A percentile compares a stretch with the other conserved stretches of the same genome.
These are phyloP conservation scores for Xyrichtys novacula DNA, from an alignment of 2,797 vertebrate genomes.

Conservation along the genomic window DNA sequence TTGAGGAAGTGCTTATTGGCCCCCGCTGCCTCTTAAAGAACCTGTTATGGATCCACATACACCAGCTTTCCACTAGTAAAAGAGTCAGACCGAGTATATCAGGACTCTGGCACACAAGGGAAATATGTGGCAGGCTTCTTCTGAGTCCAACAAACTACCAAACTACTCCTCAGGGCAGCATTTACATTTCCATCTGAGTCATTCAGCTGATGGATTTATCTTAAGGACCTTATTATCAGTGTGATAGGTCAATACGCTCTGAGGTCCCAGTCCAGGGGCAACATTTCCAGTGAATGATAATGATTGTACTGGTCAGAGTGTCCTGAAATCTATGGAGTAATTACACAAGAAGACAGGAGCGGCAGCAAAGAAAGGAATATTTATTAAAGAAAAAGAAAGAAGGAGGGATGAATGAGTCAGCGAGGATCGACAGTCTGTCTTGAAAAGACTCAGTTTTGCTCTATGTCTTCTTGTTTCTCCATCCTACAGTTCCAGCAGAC, in stretches of 20 bases:
- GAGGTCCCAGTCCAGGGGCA: constrained; percentile 7
- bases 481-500: constrained; percentile 93
- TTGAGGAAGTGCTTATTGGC: constrained; percentile 19
- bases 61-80: not conserved
- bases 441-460: not conserved
- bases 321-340: constrained; percentile 15
- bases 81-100: not conserved
- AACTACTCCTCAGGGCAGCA: constrained; percentile 1
- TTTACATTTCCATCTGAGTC: constrained; percentile 15
- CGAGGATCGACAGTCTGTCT: not conserved
- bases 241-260: not conserved
- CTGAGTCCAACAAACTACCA: constrained; percentile 8
- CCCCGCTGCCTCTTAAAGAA: constrained; percentile 9
- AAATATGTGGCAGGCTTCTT: constrained; percentile 20
- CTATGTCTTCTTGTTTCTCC: not conserved
- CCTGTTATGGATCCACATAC: not conserved
- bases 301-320: constrained; percentile 17
- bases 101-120: constrained; percentile 11
- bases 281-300: constrained; percentile 24
- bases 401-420: not conserved
- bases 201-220: constrained; percentile 34
- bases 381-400: too few relatives aligned
- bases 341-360: not conserved
- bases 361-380: not conserved
- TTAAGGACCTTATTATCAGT: constrained; percentile 7